Conservation (phyloP, 2,797 vertebrate genomes). For the Allenopithecus nigroviridis region DNA sequence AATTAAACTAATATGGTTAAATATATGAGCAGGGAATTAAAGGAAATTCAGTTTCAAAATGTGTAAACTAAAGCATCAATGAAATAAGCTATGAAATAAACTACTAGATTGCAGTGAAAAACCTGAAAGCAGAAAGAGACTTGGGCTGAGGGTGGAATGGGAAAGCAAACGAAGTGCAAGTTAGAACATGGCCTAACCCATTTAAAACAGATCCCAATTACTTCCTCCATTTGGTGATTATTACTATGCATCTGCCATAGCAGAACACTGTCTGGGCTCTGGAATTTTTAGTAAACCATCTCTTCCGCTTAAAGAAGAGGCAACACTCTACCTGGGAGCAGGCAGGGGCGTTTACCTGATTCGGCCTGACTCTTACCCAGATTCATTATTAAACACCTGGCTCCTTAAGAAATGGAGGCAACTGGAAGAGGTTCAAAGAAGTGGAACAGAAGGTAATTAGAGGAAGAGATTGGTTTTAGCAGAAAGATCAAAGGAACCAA, state of each 20-base stretch:
- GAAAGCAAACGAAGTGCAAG: neutral
- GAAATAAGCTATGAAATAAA: conserved; percentile 32
- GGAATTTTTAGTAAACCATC: neutral
- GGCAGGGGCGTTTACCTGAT: neutral
- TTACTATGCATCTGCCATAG: neutral
- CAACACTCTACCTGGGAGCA: neutral
- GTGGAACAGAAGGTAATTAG: conserved; percentile 66
- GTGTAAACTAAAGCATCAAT: neutral
- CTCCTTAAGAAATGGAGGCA: conserved; percentile 36
- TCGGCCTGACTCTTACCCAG: conserved; percentile 23
- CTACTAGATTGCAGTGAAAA: neutral
- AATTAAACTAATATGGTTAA: conserved; percentile 51
- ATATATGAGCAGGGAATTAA: conserved; percentile 17
- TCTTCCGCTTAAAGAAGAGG: neutral
- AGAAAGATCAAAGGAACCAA: conserved; percentile 65
- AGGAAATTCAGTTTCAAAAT: conserved; percentile 42
- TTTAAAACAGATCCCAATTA: neutral
- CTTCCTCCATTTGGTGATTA: neutral
- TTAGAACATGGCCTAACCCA: neutral
- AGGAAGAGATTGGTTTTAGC: conserved; percentile 62
- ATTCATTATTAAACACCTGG: conserved; percentile 23
- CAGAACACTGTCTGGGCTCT: neutral
- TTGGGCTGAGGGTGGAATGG: neutral
- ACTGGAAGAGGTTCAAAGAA: conserved; percentile 62
- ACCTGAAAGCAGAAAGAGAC: neutral